phyloP scores from a whole-genome alignment of 2,113 vertebrate genomes.

The Neoarius graeffei region DNA sequence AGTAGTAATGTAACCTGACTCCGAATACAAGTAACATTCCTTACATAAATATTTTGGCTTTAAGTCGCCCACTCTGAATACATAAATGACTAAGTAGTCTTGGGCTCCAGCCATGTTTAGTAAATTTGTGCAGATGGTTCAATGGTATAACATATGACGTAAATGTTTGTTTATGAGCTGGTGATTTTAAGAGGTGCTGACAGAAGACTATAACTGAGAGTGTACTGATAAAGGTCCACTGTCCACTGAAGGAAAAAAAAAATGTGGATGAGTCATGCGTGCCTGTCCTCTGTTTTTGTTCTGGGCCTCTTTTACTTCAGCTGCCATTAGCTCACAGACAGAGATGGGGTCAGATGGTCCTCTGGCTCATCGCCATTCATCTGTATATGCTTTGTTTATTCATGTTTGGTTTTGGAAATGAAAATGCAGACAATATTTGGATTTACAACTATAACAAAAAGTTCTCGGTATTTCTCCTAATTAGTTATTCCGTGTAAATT shows the following conservation, averaged over 20 bases:
- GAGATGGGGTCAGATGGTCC: constrained; percentile 16
- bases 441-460: neutral
- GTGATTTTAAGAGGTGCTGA: constrained; percentile 46
- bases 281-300: constrained; percentile 36
- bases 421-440: constrained; percentile 12
- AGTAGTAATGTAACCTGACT: neutral
- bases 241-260: constrained; percentile 56
- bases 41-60: neutral
- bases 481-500: neutral
- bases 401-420: constrained; percentile 6
- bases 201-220: constrained; percentile 46
- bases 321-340: constrained; percentile 29
- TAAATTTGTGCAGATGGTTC: constrained; percentile 16
- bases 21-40: neutral
- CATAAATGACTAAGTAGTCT: constrained; percentile 18
- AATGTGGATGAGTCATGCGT: constrained; percentile 49
- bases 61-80: constrained; percentile 10
- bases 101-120: constrained; percentile 18
- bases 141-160: constrained; percentile 32
- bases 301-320: constrained; percentile 20
- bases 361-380: constrained; percentile 5
- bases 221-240: constrained; percentile 56
- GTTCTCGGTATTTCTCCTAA: neutral
- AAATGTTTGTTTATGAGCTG: constrained; percentile 47
- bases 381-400: neutral